Conservation (phyloP, 2,888 invertebrate genomes). For the Metellina segmentata region DNA sequence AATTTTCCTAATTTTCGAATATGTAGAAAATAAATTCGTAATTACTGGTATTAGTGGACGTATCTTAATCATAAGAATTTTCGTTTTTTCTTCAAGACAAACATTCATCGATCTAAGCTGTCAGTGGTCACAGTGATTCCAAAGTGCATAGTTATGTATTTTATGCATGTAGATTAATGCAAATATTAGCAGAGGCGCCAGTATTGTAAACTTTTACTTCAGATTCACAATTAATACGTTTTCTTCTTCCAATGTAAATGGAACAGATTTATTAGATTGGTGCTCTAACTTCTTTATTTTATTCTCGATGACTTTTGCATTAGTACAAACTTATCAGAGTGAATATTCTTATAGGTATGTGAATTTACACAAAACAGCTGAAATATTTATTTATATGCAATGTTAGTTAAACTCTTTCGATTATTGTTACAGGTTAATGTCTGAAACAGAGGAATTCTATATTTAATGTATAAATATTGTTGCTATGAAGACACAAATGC, state of each 20-base stretch:
- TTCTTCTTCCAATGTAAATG: background rate
- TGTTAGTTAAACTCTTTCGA: too few relatives aligned
- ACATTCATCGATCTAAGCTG: background rate
- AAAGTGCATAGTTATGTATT: background rate
- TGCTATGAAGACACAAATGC: too few relatives aligned
- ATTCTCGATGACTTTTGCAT: too few relatives aligned
- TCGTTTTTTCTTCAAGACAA: background rate
- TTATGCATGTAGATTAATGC: background rate
- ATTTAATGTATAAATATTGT: too few relatives aligned
- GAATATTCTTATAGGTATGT: too few relatives aligned
- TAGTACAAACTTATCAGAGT: too few relatives aligned
- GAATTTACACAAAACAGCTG: too few relatives aligned
- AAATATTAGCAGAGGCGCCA: background rate
- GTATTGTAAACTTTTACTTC: background rate
- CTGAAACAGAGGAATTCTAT: too few relatives aligned
- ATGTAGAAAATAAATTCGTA: slow-evolving; percentile 17
- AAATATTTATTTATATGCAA: too few relatives aligned
- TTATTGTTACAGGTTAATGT: too few relatives aligned
- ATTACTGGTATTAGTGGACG: background rate
- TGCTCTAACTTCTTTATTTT: background rate
- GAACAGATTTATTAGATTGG: background rate
- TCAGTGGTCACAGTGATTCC: background rate
- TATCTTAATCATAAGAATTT: background rate
- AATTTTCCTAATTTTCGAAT: slow-evolving; percentile 33
- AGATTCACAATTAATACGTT: background rate